Evolutionary conservation across 64 coral and sea anemone genomes (phyloP).

Genomic region (Pocillopora verrucosa): DNA sequence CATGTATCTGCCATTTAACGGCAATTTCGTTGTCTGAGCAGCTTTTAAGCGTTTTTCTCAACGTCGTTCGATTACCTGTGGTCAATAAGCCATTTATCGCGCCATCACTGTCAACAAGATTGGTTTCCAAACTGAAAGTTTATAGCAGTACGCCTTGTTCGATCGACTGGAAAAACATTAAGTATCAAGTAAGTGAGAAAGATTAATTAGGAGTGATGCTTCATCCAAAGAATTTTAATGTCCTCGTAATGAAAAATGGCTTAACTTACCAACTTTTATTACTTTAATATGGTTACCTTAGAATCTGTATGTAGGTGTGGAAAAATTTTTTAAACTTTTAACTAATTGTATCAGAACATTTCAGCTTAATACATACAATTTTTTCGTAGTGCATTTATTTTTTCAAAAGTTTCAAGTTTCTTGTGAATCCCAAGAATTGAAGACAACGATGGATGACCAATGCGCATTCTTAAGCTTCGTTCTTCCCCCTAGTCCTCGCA

Average conservation of each 20-base stretch:
- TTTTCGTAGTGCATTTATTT: too few relatives aligned
- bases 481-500: too few relatives aligned
- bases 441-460: too few relatives aligned
- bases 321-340: too few relatives aligned
- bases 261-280: too few relatives aligned
- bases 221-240: background rate
- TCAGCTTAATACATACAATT: too few relatives aligned
- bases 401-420: too few relatives aligned
- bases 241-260: background rate
- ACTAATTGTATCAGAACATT: too few relatives aligned
- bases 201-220: background rate
- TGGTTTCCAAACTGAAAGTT: background rate
- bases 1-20: constrained; percentile 24
- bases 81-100: constrained; percentile 54
- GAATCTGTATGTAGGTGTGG: too few relatives aligned
- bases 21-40: constrained; percentile 22
- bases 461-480: too few relatives aligned
- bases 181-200: background rate
- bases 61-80: background rate
- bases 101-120: constrained; percentile 29
- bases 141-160: background rate
- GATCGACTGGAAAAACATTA: background rate
- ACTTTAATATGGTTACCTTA: too few relatives aligned
- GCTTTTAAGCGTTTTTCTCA: constrained; percentile 16
- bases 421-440: too few relatives aligned